phyloP scores from a whole-genome alignment of 2,888 invertebrate genomes.

The Opisthograptis luteolata region DNA sequence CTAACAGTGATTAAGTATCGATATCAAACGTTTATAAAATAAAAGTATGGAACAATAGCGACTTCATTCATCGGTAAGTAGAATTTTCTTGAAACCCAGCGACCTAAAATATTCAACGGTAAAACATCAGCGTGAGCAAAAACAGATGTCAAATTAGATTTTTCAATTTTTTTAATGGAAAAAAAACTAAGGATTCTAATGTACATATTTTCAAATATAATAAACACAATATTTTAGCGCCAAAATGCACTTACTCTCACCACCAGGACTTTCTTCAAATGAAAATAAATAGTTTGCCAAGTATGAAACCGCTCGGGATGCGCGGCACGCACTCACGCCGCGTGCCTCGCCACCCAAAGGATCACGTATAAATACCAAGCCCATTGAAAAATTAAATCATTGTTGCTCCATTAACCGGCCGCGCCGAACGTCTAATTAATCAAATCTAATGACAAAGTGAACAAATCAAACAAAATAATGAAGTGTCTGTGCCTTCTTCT shows the following conservation, averaged over 20 bases:
- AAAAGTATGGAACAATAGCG: too few relatives aligned
- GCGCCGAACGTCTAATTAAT: constrained; percentile 76
- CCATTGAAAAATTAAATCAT: constrained; percentile 85
- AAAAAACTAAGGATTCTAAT: too few relatives aligned
- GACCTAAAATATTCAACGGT: too few relatives aligned
- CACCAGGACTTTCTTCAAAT: constrained; percentile 79
- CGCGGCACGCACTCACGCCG: constrained; percentile 62
- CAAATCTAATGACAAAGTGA: constrained; percentile 76
- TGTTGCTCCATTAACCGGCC: constrained; percentile 81
- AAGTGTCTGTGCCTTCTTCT: constrained; percentile 82
- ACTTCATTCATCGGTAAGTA: too few relatives aligned
- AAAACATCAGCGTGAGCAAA: too few relatives aligned
- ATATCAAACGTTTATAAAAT: too few relatives aligned
- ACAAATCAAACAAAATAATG: constrained; percentile 62
- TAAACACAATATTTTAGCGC: constrained; percentile 42
- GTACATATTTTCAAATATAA: neutral
- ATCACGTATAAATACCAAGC: constrained; percentile 87
- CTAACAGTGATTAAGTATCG: too few relatives aligned
- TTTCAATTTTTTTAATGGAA: too few relatives aligned
- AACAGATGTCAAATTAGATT: too few relatives aligned
- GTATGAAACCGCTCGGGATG: constrained; percentile 69
- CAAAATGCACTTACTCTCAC: constrained; percentile 71
- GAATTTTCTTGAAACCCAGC: too few relatives aligned
- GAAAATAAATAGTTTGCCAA: constrained; percentile 79
- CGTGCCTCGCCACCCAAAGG: constrained; percentile 83